Percentiles rank a stretch among this genome's conserved stretches.
These are phyloP conservation scores for Alectura lathami DNA, from an alignment of 2,113 vertebrate genomes.

Conservation along the genomic window DNA sequence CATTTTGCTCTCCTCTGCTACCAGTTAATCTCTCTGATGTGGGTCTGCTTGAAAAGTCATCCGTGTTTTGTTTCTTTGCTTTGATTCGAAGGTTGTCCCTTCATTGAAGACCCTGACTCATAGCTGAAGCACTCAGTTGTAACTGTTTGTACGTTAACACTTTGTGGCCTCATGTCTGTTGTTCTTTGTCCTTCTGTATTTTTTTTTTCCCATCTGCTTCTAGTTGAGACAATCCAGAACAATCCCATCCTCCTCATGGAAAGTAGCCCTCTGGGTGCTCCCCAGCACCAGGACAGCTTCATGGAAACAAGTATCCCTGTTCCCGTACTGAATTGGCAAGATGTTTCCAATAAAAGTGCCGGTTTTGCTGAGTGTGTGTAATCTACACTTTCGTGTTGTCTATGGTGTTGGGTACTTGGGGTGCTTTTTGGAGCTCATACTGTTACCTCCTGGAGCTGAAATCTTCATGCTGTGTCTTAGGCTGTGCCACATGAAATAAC, in stretches of 20 bases:
- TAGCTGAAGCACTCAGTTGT: conserved; percentile 55
- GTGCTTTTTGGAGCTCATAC: conserved; percentile 23
- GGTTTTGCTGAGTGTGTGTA: conserved; percentile 93
- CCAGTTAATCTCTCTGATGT: conserved; percentile 47
- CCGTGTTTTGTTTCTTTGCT: conserved; percentile 15
- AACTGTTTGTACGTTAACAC: conserved; percentile 72
- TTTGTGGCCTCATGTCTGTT: conserved; percentile 80
- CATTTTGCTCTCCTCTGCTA: conserved; percentile 15
- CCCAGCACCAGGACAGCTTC: conserved; percentile 86
- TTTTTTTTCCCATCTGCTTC: conserved; percentile 74
- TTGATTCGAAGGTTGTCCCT: conserved; percentile 38
- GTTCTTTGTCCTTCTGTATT: conserved; percentile 74
- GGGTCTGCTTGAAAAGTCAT: conserved; percentile 51
- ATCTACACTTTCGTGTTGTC: conserved; percentile 73
- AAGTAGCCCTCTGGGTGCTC: conserved; percentile 76
- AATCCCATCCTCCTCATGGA: conserved; percentile 93
- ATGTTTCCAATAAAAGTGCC: conserved; percentile 85
- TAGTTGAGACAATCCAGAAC: conserved; percentile 94
- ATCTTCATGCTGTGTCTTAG: conserved; percentile 42
- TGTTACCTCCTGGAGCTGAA: conserved; percentile 50
- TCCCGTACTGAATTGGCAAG: conserved; percentile 93
- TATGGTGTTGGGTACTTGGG: conserved; percentile 36
- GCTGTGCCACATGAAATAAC: not conserved
- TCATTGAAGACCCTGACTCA: conserved; percentile 11
- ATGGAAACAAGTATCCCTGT: conserved; percentile 95